Percentiles rank a stretch among this genome's conserved stretches.
These are phyloP conservation scores for Temnothorax curvispinosus DNA, from an alignment of 1,140 invertebrate species.

Conservation along the genomic window DNA sequence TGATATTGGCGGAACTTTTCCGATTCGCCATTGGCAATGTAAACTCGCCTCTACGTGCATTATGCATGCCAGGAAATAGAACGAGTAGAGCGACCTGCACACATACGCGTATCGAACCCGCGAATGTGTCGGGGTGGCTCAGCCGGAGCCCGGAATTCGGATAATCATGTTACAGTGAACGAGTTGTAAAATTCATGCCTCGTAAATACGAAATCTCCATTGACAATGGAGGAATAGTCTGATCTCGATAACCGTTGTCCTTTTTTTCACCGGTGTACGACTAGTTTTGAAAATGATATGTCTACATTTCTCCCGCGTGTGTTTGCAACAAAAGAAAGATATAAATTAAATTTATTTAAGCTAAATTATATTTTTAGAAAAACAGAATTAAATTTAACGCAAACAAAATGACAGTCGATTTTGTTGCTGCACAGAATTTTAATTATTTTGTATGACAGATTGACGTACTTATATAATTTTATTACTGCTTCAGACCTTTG, in stretches of 20 bases:
- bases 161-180: constrained; percentile 75
- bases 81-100: constrained; percentile 62
- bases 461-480: neutral
- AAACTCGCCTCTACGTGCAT: constrained; percentile 70
- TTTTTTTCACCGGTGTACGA: constrained; percentile 12
- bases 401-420: neutral
- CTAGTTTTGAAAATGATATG: constrained; percentile 50
- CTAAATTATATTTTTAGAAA: neutral
- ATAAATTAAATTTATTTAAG: neutral
- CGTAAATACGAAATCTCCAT: constrained; percentile 75
- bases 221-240: constrained; percentile 56
- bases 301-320: neutral
- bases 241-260: constrained; percentile 45
- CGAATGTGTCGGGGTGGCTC: constrained; percentile 23
- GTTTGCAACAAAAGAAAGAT: neutral
- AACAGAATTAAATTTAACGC: neutral
- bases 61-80: constrained; percentile 74
- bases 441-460: neutral
- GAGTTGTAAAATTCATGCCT: constrained; percentile 78
- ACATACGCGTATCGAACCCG: constrained; percentile 40
- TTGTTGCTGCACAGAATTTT: neutral
- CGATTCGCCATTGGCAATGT: constrained; percentile 67
- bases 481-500: neutral
- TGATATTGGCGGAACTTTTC: constrained; percentile 63
- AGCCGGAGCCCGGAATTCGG: constrained; percentile 61